Evolutionary conservation across 2,113 vertebrate genomes (phyloP).

Genomic region (Limnothrissa miodon): DNA sequence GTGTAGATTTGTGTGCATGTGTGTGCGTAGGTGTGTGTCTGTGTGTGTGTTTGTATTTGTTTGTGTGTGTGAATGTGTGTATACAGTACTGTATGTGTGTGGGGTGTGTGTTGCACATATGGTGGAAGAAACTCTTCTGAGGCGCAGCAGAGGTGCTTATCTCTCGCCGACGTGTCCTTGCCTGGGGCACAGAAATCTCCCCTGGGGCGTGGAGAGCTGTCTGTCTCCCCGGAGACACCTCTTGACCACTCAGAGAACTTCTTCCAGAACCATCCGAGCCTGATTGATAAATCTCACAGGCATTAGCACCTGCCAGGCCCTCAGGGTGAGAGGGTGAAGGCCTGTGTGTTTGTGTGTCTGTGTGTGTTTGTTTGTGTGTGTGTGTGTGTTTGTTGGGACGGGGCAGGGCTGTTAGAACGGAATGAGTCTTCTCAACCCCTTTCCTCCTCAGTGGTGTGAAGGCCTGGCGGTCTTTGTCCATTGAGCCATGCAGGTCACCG

Average conservation of each 20-base stretch:
- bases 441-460: too few species aligned
- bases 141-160: not conserved
- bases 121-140: not conserved
- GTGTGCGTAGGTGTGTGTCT: not conserved
- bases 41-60: not conserved
- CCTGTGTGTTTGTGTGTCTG: too few species aligned
- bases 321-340: too few species aligned
- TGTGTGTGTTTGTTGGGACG: not conserved
- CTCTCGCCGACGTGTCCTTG: not conserved
- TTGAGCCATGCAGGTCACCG: not conserved
- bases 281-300: not conserved
- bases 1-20: not conserved
- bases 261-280: not conserved
- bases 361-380: too few species aligned
- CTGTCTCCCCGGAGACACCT: not conserved
- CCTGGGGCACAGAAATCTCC: not conserved
- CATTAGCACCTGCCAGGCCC: not conserved
- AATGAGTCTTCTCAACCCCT: too few species aligned
- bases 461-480: not conserved
- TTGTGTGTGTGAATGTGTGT: not conserved
- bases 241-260: not conserved
- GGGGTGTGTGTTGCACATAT: not conserved
- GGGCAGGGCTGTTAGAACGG: too few species aligned
- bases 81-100: not conserved
- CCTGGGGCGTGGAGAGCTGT: not conserved